Evolutionary conservation across 2,113 vertebrate genomes (phyloP).

Genomic region (Cryptotis parvus): DNA sequence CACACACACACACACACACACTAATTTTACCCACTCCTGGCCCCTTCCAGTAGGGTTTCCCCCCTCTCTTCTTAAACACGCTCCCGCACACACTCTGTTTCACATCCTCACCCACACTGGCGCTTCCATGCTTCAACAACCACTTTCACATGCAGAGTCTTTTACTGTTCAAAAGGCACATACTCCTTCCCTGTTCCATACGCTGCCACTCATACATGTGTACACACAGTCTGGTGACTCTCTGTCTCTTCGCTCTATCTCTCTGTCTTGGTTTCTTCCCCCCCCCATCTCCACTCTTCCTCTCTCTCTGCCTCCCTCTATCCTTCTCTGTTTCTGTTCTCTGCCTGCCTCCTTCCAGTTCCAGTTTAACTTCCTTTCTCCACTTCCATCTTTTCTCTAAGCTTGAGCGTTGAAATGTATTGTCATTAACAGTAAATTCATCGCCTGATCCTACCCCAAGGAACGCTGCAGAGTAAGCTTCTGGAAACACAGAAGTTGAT

Average conservation of each 20-base stretch:
- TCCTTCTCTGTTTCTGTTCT: slow-evolving; percentile 8
- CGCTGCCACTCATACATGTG: slow-evolving; percentile 51
- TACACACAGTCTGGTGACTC: not conserved
- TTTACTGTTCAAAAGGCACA: slow-evolving; percentile 45
- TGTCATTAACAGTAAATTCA: slow-evolving; percentile 19
- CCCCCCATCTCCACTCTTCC: not conserved
- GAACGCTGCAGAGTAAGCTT: slow-evolving; percentile 53
- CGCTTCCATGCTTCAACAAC: slow-evolving; percentile 12
- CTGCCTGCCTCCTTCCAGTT: not conserved
- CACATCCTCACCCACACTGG: slow-evolving; percentile 9
- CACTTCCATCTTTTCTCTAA: not conserved
- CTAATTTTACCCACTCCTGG: not conserved
- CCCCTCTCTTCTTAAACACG: slow-evolving; percentile 13
- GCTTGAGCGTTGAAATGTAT: slow-evolving; percentile 51
- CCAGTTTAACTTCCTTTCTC: not conserved
- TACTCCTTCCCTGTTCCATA: slow-evolving; percentile 33
- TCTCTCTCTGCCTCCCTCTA: not conserved
- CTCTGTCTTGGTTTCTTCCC: not conserved
- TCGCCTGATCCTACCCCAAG: slow-evolving; percentile 4
- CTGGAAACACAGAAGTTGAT: slow-evolving; percentile 55
- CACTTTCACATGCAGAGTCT: slow-evolving; percentile 55
- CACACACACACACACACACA: slow-evolving; percentile 61
- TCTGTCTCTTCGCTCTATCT: not conserved
- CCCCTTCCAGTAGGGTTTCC: not conserved
- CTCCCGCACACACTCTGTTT: not conserved